Conservation (phyloP, 2,797 vertebrate genomes). For the Paguma larvata region DNA sequence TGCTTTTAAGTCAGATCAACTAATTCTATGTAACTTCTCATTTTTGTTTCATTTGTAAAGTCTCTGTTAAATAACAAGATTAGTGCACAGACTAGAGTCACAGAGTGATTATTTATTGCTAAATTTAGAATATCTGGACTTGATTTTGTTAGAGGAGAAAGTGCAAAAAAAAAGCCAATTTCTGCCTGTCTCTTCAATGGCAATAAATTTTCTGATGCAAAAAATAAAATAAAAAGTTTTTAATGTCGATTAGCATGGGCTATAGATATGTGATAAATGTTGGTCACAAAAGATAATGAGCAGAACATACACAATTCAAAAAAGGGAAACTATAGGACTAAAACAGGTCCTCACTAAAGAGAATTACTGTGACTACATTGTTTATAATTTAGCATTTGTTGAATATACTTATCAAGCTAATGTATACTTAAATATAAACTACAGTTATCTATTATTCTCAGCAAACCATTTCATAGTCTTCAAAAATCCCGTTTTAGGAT, state of each 20-base stretch:
- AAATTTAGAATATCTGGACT: not conserved
- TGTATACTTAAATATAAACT: not conserved
- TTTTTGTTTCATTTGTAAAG: not conserved
- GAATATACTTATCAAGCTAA: not conserved
- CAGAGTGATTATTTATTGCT: not conserved
- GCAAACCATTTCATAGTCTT: not conserved
- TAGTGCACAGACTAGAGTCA: not conserved
- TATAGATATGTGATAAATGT: not conserved
- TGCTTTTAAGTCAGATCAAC: not conserved
- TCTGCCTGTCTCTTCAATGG: not conserved
- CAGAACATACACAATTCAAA: not conserved
- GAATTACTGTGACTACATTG: not conserved
- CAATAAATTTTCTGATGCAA: not conserved
- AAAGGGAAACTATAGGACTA: not conserved
- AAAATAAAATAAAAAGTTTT: conserved; percentile 13
- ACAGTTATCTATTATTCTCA: not conserved
- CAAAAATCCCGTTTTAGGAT: conserved; percentile 35
- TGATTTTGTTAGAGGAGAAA: not conserved
- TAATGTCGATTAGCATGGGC: not conserved
- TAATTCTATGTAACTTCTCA: not conserved
- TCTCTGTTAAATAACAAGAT: not conserved
- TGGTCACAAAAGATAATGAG: not conserved
- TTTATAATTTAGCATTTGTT: not conserved
- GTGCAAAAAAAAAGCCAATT: not conserved
- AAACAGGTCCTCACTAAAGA: not conserved